Conservation (phyloP, 2,888 invertebrate genomes). For the Pomacea canaliculata region DNA sequence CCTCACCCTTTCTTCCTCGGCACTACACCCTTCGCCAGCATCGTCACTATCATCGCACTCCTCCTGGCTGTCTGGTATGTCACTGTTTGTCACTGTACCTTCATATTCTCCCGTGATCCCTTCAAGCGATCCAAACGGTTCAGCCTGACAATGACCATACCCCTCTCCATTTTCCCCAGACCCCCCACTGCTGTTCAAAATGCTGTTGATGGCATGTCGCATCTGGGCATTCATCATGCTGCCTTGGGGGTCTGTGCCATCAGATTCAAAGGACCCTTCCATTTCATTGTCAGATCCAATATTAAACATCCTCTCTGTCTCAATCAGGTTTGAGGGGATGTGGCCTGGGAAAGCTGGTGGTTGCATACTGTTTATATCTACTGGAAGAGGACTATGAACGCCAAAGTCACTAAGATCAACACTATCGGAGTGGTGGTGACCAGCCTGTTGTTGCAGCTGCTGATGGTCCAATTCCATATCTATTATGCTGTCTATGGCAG, state of each 20-base stretch:
- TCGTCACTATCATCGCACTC: constrained; percentile 67
- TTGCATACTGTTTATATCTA: background rate
- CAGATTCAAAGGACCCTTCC: constrained; percentile 32
- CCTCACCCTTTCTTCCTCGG: too few relatives aligned
- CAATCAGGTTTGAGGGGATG: background rate
- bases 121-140: constrained; percentile 3
- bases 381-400: background rate
- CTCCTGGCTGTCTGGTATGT: constrained; percentile 7
- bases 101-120: background rate
- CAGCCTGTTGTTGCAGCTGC: background rate
- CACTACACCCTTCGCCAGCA: constrained; percentile 22
- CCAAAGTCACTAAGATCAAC: background rate
- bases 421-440: background rate
- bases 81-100: background rate
- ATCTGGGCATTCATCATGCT: constrained; percentile 72
- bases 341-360: constrained; percentile 1
- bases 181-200: constrained; percentile 74
- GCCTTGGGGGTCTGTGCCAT: constrained; percentile 27
- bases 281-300: constrained; percentile 11
- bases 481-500: constrained; percentile 6
- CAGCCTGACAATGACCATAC: constrained; percentile 6
- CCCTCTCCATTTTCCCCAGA: constrained; percentile 4
- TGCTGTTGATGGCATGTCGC: constrained; percentile 84
- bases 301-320: constrained; percentile 2
- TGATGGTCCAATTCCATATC: background rate